Evolutionary conservation across 2,113 vertebrate genomes (phyloP).

Genomic region (Myiozetetes cayanensis): DNA sequence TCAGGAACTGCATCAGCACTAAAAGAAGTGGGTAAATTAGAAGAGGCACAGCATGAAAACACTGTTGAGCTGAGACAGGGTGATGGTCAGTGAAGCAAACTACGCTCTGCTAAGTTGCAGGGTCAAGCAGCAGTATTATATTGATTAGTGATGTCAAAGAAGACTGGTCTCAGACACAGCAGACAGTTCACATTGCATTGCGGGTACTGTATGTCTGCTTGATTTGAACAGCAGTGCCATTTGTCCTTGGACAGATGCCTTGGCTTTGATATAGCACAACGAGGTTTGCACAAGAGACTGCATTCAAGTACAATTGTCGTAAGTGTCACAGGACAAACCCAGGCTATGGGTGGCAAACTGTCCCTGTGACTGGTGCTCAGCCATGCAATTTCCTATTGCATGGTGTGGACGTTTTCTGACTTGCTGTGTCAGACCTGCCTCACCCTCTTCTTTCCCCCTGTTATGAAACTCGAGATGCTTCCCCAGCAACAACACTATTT

Average conservation of each 20-base stretch:
- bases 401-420: not conserved
- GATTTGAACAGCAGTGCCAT: not conserved
- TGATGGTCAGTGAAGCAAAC: not conserved
- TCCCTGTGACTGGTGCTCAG: not conserved
- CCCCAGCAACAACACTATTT: not conserved
- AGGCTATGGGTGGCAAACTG: not conserved
- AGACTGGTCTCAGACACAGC: not conserved
- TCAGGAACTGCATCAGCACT: not conserved
- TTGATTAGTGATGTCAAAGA: not conserved
- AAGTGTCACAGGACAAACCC: not conserved
- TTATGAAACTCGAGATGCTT: not conserved
- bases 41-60: not conserved
- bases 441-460: not conserved
- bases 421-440: not conserved
- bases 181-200: not conserved
- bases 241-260: not conserved
- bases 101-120: not conserved
- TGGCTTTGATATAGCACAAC: not conserved
- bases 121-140: not conserved
- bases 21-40: not conserved
- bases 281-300: not conserved
- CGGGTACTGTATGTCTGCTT: not conserved
- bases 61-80: not conserved
- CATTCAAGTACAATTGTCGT: rapidly evolving
- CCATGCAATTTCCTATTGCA: not conserved